Evolutionary conservation across 92 coral and sea anemone species (phyloP).

Genomic region (Siderastrea radians): DNA sequence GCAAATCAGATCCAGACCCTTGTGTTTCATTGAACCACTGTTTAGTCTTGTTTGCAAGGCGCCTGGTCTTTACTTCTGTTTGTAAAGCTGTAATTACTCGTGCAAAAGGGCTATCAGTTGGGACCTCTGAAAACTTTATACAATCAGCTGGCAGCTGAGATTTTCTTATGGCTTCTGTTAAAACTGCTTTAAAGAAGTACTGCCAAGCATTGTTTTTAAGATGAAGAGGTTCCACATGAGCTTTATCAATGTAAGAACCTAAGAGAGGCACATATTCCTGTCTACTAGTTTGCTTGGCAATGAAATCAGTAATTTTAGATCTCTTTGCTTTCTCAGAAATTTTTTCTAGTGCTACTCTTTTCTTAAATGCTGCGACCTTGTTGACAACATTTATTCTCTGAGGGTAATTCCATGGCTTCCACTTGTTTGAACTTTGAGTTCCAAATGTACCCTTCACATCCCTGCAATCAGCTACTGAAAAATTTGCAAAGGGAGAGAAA

Average conservation of each 20-base stretch:
- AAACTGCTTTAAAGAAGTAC: constrained; percentile 49
- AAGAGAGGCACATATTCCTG: constrained; percentile 68
- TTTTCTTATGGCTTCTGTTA: constrained; percentile 65
- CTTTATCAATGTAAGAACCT: constrained; percentile 52
- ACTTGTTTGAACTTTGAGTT: constrained; percentile 16
- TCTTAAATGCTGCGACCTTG: constrained; percentile 59
- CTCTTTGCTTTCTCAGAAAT: constrained; percentile 49
- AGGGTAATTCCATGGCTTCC: constrained; percentile 55
- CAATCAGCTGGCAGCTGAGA: constrained; percentile 60
- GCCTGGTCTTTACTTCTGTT: constrained; percentile 55
- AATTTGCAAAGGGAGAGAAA: constrained; percentile 63
- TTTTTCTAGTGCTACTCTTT: constrained; percentile 36
- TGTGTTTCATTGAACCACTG: constrained; percentile 64
- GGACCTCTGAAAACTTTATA: constrained; percentile 66
- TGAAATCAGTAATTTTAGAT: constrained; percentile 58
- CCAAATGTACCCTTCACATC: constrained; percentile 56
- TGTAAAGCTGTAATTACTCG: constrained; percentile 52
- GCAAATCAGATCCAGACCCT: constrained; percentile 52
- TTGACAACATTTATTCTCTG: constrained; percentile 58
- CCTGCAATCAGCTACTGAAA: constrained; percentile 12
- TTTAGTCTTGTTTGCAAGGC: constrained; percentile 48
- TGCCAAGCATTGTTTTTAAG: constrained; percentile 73
- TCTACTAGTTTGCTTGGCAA: constrained; percentile 66
- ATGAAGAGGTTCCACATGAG: constrained; percentile 71
- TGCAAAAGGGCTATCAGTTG: constrained; percentile 49